Evolutionary conservation across 2,113 vertebrate species (phyloP), one percentile per base, ranked within the genome.

Genomic region (Corvus hawaiiensis): DNA sequence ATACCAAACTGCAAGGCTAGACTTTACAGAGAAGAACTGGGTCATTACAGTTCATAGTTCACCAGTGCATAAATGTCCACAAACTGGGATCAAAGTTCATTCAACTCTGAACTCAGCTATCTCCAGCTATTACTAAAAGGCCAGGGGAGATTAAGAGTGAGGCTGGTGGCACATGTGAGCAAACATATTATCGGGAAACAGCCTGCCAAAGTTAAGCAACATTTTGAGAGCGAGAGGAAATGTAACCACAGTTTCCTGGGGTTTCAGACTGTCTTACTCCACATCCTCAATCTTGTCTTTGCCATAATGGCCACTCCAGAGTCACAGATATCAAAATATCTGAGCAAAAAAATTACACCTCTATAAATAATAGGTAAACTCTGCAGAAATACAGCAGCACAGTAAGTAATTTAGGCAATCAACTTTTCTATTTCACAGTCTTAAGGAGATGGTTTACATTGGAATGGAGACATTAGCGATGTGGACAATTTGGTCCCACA

Each of bases 181-280:
- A 5, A 83, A 85, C 24, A 68, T 9, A 16, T 23, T 10, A 59
- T 44, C 23, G 67, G 64, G n/a, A 87, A 87, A 81, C 43, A 44
- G 17, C 39, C 61, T 59, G 30, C n/a, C 23, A 55, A 87, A 87
- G 59, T 33, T 35, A 37, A 67, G 43, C 35, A 72, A 33, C 37
- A 30, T 48, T 90, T 51, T 39, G 43, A 35, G 78, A 87, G 56
- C 56, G 3, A 84, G 7, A 41, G 59, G 12, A 41, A 85, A 79
- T 2, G 1, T 10, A 79, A 59, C 28, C 48, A 46, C 0, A 0
- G 32, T 28, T 84, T 54, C n/a, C 51, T 67, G 28, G 6, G 7
- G 41, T 74, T 93, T 89, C 18, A 3, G 4, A 11, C 41, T 35
- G 12, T 19, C 59, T 76, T 33, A 56, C 59, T 19, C 6, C 35